These are phyloP conservation scores for Lemur catta DNA, from an alignment of 2,797 vertebrate genomes.

Conservation along the genomic window DNA sequence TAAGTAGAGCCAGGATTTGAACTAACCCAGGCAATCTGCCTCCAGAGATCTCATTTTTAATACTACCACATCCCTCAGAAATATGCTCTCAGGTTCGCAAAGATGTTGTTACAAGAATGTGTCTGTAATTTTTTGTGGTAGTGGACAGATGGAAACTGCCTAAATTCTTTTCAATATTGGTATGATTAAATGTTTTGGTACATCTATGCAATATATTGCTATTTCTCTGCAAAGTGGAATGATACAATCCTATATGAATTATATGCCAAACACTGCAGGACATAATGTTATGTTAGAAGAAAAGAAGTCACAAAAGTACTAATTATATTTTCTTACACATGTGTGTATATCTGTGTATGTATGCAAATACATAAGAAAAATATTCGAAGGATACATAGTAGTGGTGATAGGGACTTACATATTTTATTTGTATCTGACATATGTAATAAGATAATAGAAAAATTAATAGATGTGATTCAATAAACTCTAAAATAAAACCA, in stretches of 20 bases:
- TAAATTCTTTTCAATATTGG: neutral
- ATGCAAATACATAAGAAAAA: neutral
- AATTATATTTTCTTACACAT: neutral
- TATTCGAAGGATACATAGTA: neutral
- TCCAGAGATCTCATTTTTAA: neutral
- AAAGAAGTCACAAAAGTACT: neutral
- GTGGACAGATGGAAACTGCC: neutral
- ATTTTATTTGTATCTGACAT: neutral
- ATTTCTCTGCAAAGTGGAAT: neutral
- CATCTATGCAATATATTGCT: neutral
- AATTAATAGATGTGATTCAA: neutral
- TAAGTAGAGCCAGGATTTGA: neutral
- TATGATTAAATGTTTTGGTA: neutral
- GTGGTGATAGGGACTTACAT: neutral
- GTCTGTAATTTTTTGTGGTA: neutral
- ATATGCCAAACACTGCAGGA: neutral
- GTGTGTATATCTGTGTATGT: neutral
- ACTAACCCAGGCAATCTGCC: neutral
- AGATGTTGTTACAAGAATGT: neutral
- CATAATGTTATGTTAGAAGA: neutral
- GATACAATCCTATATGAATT: neutral
- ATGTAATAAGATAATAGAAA: neutral
- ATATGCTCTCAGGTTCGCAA: neutral
- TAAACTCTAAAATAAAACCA: neutral
- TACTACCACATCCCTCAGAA: neutral